Base-by-base conservation (phyloP, 2,888 invertebrate genomes). In the Petrolisthes manimaculis region DNA sequence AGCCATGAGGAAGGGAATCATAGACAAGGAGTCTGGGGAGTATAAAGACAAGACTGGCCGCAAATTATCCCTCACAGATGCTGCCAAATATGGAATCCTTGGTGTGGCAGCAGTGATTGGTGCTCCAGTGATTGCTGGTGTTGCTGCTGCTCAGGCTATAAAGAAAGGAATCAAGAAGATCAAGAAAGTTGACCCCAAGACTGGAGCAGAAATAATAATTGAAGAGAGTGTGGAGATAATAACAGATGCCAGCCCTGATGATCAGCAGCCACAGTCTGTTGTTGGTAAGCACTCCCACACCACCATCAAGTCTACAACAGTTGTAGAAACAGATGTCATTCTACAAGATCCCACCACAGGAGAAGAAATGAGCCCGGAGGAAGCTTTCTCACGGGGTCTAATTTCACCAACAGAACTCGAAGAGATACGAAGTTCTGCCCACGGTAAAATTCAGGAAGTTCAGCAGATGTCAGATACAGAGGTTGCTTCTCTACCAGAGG, bases 61-160 rank as follows among this genome's bases (percentile, higher is more conserved):
- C 81, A 95, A 94, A 92, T 94, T 97, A 77, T 95, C 94, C 86
- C 93, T 97, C 75, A 94, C 95, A 83, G 96, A 96, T 91, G 97
- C 97, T 1, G 91, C 89, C 53, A 91, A 91, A 79, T 87, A 88
- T 95, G 96, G 18, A 14, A 96, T 96, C 93, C 94, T 95, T 92
- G 97, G 97, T 18, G 93, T 96, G n/a, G 93, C 97, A 6, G 94
- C 95, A 18, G 96, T 97, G 12, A 93, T 95, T 81, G 97, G 97
- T 75, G 95, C 96, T 9, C 97, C 97, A 1, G 93, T 96, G 83
- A 79, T 92, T 24, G 92, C 91, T 18, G 92, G 91, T 8, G 87
- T 89, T 37, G 88, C 84, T 21, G 89, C 87, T 21, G 89, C 90
- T 8, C 88, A 90, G 71, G 89, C 85, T 53, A 86, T 88, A 69